Base-by-base conservation (phyloP, 2,888 invertebrate species). In the Zhuqinia jingwanae region DNA sequence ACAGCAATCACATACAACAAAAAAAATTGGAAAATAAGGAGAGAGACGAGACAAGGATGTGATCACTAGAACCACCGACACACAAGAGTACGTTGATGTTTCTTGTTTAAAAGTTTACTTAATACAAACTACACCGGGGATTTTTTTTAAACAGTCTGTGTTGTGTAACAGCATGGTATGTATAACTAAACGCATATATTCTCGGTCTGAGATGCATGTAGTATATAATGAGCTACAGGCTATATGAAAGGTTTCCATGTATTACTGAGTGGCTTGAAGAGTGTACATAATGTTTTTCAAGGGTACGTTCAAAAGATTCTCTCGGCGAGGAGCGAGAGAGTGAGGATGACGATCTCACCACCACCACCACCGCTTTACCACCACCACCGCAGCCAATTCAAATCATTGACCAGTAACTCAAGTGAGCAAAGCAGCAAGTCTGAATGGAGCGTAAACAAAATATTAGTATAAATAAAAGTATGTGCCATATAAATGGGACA, bases 181-280 rank as follows among this genome's bases (percentile, higher is more conserved):
- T n/a, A n/a, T 42, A 76, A 76, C 58, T 58, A 58, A 76, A 76
- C 76, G 76, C 76, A 42, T 76, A 42, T 56, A 75, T 56, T 75
- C 75, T 27, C 56, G 20, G 30, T n/a, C n/a, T n/a, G 36, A 36
- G 36, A 36, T 36, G 27, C n/a, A 63, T 36, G 27, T 50, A 27
- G 15, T 13, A 45, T 11, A 8, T 25, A 53, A 53, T n/a, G 27
- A 50, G 20, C 11, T 45, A 45, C 68, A 22, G 45, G 42, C 25
- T 20, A 50, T 36, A 13, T 65, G 36, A 36, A 65, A 6, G 15
- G 22, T 13, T 70, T 58, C 2, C 22, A 15, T 20, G 20, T 11
- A 47, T 47, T 20, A 17, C 5, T n/a, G 25, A 25, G 27, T 75
- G 56, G 30, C 27, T n/a, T 75, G 30, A n/a, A 25, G 22, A 11